A percentile compares a stretch with the other conserved stretches of the same genome.
Conservation (phyloP, 2,797 vertebrate genomes). For the Enteromius anoplus region DNA sequence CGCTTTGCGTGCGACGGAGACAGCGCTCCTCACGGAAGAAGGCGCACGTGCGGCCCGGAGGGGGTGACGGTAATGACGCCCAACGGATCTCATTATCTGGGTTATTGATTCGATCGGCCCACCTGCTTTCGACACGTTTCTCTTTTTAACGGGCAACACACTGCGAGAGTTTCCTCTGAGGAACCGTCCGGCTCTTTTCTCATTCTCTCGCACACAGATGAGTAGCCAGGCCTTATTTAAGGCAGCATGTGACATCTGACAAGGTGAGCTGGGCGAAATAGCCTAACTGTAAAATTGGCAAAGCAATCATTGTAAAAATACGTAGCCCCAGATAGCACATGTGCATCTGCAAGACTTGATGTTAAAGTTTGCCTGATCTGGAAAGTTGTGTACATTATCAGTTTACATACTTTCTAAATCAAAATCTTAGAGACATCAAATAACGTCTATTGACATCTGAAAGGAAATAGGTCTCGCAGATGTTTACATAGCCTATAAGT, state of each 20-base stretch:
- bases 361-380: neutral
- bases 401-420: too few relatives aligned
- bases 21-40: slow-evolving; percentile 72
- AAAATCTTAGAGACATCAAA: too few relatives aligned
- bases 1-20: slow-evolving; percentile 61
- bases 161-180: neutral
- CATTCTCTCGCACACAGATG: neutral
- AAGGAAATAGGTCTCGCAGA: too few relatives aligned
- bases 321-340: neutral
- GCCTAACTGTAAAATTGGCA: neutral
- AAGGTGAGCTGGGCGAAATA: neutral
- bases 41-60: slow-evolving; percentile 59
- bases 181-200: neutral
- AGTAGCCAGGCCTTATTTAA: neutral
- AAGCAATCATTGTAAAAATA: neutral
- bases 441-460: too few relatives aligned
- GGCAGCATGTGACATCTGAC: neutral
- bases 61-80: slow-evolving; percentile 67
- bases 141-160: neutral
- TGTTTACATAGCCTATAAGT: too few relatives aligned
- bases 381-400: neutral
- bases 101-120: slow-evolving; percentile 79
- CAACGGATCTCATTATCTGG: slow-evolving; percentile 80
- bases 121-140: slow-evolving; percentile 62
- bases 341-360: neutral